Percentiles rank a stretch among this genome's conserved stretches.
These are phyloP conservation scores for Lithosia quadra DNA, from an alignment of 2,888 invertebrate species.

Conservation along the genomic window DNA sequence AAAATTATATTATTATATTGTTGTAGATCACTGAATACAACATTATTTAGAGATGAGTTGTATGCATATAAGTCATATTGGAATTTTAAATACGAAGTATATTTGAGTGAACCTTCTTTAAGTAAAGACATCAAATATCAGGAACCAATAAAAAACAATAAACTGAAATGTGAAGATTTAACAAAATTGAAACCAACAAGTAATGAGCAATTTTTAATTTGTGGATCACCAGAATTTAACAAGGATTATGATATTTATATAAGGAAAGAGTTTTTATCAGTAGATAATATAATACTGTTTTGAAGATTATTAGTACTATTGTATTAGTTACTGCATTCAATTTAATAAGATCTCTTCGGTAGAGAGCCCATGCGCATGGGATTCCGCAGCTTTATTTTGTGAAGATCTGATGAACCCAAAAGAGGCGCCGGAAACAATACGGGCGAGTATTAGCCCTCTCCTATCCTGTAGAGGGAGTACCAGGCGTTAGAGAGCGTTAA, in stretches of 20 bases:
- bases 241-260: slow-evolving; percentile 73
- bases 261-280: slow-evolving; percentile 55
- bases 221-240: slow-evolving; percentile 88
- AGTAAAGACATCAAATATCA: slow-evolving; percentile 74
- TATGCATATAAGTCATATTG: slow-evolving; percentile 88
- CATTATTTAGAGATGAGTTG: slow-evolving; percentile 88
- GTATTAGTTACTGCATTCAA: not conserved
- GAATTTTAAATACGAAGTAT: slow-evolving; percentile 91
- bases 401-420: too few species aligned
- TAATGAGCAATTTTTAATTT: slow-evolving; percentile 84
- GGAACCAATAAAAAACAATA: slow-evolving; percentile 79
- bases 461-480: too few species aligned
- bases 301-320: slow-evolving; percentile 45
- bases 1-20: slow-evolving; percentile 88
- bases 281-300: slow-evolving; percentile 72
- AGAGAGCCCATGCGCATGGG: too few species aligned
- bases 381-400: too few species aligned
- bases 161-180: slow-evolving; percentile 70
- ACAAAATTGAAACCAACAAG: slow-evolving; percentile 60
- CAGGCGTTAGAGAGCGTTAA: too few species aligned
- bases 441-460: too few species aligned
- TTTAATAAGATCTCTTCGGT: too few species aligned
- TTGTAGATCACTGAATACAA: slow-evolving; percentile 84
- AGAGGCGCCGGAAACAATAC: too few species aligned
- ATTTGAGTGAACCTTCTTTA: slow-evolving; percentile 70